A percentile compares a stretch with the other conserved stretches of the same genome.
Conservation (phyloP, 2,888 invertebrate genomes). For the Drosophila trichaetosa region DNA sequence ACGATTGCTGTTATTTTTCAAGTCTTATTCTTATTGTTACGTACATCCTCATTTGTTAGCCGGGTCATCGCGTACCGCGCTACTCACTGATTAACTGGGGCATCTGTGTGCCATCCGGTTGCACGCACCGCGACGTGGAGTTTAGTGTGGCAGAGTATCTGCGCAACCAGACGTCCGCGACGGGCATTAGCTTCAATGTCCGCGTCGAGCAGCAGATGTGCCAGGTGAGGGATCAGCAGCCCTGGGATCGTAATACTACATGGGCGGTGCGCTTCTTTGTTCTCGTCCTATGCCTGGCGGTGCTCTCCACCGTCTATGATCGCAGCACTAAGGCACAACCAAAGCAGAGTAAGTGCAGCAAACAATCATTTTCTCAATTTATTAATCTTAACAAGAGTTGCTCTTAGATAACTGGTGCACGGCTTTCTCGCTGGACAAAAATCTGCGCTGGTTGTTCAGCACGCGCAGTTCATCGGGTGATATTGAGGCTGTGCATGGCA, state of each 20-base stretch:
- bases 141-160: constrained; percentile 86
- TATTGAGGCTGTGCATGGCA: constrained; percentile 88
- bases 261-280: constrained; percentile 86
- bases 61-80: constrained; percentile 89
- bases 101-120: constrained; percentile 88
- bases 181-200: constrained; percentile 87
- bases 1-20: neutral
- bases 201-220: constrained; percentile 88
- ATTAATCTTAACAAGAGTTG: neutral
- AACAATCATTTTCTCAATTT: neutral
- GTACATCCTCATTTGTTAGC: constrained; percentile 83
- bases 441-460: constrained; percentile 86
- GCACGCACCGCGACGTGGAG: constrained; percentile 87
- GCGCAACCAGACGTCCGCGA: constrained; percentile 85
- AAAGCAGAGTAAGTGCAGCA: constrained; percentile 76
- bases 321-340: constrained; percentile 67
- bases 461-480: constrained; percentile 86
- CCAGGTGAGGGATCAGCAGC: constrained; percentile 85
- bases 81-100: constrained; percentile 89
- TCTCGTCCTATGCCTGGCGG: constrained; percentile 83
- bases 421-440: constrained; percentile 88
- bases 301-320: constrained; percentile 83
- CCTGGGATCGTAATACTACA: constrained; percentile 85
- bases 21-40: neutral
- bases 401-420: constrained; percentile 86